Evolutionary conservation across 2,888 invertebrate species (phyloP), one percentile per base, ranked within the genome.

Genomic region (Hoplodrina ambigua): DNA sequence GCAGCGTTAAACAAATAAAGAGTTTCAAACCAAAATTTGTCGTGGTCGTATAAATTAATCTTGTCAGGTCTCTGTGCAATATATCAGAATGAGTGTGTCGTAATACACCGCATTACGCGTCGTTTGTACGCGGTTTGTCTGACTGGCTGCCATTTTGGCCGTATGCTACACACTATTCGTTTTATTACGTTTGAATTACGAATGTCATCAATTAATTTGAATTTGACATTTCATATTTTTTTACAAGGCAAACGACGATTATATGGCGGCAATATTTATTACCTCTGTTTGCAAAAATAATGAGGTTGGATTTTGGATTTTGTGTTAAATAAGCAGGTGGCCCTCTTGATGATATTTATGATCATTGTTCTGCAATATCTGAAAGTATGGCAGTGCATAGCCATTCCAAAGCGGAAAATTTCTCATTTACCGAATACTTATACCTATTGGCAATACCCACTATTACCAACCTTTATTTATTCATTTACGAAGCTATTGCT

Each of bases 51-150:
- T 86, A 84, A 86, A 88, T 88, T 86, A 81, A 86, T 82, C 85
- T 85, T 81, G 87, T 86, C 88, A 82, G 78, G 72, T 81, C 75
- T 72, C 76, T 68, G 81, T 69, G 81, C 84, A 78, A 88, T 88
- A 86, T 87, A 88, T 88, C 87, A 87, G 86, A 75, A 80, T 83
- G 84, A 86, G 80, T 80, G 83, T 81, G 85, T 82, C 82, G 82
- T 82, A 84, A 85, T 84, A 83, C 80, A 82, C 86, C 85, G 66
- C 83, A 87, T 86, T 86, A 83, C 82, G 82, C 85, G 75, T 82
- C 86, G 81, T 84, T 86, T 84, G 85, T 85, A 80, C 80, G 83
- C 73, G 85, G 80, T 83, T 82, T 80, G 78, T 79, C 60, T 61
- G 56, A 69, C 75, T 72, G 66, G 72, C 59, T 81, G 68, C 74